Evolutionary conservation across 2,113 vertebrate species (phyloP).

Genomic region (Prochilodus magdalenae): DNA sequence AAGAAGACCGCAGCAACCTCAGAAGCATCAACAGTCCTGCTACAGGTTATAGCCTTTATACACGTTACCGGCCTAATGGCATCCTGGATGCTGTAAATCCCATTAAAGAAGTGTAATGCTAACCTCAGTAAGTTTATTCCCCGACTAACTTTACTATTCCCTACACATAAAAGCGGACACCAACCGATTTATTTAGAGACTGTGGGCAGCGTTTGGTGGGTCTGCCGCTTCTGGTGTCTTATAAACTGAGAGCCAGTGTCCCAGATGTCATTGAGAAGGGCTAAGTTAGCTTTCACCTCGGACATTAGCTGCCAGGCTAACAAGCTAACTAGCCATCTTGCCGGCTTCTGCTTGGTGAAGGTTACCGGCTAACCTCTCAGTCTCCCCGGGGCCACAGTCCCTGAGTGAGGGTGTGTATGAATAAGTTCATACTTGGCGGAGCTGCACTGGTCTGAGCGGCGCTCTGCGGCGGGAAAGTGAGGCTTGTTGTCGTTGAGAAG

Average conservation of each 20-base stretch:
- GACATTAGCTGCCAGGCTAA: conserved; percentile 64
- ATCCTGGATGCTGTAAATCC: neutral
- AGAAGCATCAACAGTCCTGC: no score
- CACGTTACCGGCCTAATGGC: neutral
- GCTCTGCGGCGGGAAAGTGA: neutral
- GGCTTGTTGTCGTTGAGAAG: neutral
- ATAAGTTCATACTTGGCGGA: conserved; percentile 1
- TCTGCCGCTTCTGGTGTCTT: neutral
- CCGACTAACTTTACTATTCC: neutral
- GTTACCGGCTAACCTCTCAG: conserved; percentile 1
- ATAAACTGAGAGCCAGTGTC: conserved; percentile 35
- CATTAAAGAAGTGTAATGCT: neutral
- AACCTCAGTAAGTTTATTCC: neutral
- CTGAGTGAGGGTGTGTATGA: neutral
- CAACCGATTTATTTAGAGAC: no score
- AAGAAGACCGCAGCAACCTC: no score
- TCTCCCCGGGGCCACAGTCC: neutral
- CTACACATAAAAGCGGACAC: neutral
- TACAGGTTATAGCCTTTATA: neutral
- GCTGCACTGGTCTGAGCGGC: neutral
- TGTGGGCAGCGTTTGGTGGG: no score
- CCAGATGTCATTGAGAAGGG: conserved; percentile 58
- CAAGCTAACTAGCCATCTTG: conserved; percentile 49
- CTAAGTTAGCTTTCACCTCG: conserved; percentile 50
- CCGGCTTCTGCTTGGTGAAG: conserved; percentile 1